phyloP scores from a whole-genome alignment of 2,888 invertebrate species.

The Barypeithes pellucidus region DNA sequence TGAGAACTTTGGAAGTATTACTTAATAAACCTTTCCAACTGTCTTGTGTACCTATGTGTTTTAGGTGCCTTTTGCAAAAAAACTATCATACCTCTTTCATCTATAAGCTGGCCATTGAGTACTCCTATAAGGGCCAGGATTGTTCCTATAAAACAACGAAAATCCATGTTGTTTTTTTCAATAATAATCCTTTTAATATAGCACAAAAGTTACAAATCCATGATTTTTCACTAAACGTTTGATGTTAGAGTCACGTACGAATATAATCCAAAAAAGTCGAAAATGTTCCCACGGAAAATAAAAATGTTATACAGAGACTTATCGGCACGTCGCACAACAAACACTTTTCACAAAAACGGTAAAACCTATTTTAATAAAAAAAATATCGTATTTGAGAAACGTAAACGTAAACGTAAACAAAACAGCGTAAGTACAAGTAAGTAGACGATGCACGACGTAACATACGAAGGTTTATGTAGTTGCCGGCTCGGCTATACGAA shows the following conservation, averaged over 20 bases:
- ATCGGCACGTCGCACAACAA: not conserved
- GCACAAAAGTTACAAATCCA: constrained; percentile 20
- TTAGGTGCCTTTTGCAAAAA: not conserved
- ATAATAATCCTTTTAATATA: not conserved
- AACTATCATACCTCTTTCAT: constrained; percentile 63
- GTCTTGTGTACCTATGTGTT: not conserved
- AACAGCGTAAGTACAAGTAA: constrained; percentile 32
- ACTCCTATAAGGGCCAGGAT: constrained; percentile 32
- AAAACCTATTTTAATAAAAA: not conserved
- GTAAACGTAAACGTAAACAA: constrained; percentile 47
- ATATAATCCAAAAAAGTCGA: not conserved
- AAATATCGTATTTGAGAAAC: constrained; percentile 23
- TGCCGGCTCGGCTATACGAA: constrained; percentile 12
- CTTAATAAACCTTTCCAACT: not conserved
- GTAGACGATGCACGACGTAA: constrained; percentile 9
- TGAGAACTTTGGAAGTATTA: too few species aligned
- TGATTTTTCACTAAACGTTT: not conserved
- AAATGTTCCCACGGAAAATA: not conserved
- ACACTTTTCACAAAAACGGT: constrained; percentile 1
- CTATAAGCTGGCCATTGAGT: constrained; percentile 48
- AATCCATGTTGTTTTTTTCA: constrained; percentile 52
- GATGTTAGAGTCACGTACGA: too few species aligned
- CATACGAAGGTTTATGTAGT: constrained; percentile 35
- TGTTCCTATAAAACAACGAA: constrained; percentile 45
- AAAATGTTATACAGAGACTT: not conserved